Base-by-base conservation (phyloP, 2,888 invertebrate genomes). In the Acanthoscelides obtectus region DNA sequence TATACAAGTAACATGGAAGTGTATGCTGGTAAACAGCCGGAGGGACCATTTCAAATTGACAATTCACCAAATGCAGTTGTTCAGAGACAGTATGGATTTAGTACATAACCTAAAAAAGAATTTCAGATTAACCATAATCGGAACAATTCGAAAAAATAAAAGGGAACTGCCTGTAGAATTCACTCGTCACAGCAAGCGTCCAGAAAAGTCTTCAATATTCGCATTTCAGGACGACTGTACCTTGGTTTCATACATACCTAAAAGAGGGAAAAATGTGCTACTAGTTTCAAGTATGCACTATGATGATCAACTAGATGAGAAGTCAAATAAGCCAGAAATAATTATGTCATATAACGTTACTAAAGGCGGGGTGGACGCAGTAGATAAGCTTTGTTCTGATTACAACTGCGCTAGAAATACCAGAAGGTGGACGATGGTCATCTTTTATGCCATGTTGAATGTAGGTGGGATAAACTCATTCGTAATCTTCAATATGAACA, bases 401-500 rank as follows among this genome's bases (percentile, higher is more conserved):
- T 66, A 66, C 20, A 66, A 66, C 66, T 8, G 12, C 20, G 66
- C 66, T 6, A 66, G 66, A 66, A 66, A 66, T 6, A 66, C 66
- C 12, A 66, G 66, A 66, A 66, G 20, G 20, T 66, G 20, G 20
- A 12, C 20, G 6, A 12, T 66, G 6, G 17, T 66, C 6, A 66
- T 66, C 12, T 66, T 66, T 66, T 66, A 20, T 66, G 20, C 19
- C 20, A 21, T 21, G 64, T 66, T 22, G 1, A 70, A 70, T 45
- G 66, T 70, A 20, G 70, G 45, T 17, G 22, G 70, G 22, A 66
- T 69, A 69, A 69, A 69, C 63, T 64, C 21, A n/a, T 6, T 66
- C 20, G 20, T 20, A 66, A 66, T n/a, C 6, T 20, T n/a, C 20
- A n/a, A 6, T 66, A 20, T 20, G 20, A 66, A 66, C 20, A 66